A percentile compares a stretch with the other conserved stretches of the same genome.
Conservation (phyloP, 2,113 vertebrate species). For the Tichodroma muraria region DNA sequence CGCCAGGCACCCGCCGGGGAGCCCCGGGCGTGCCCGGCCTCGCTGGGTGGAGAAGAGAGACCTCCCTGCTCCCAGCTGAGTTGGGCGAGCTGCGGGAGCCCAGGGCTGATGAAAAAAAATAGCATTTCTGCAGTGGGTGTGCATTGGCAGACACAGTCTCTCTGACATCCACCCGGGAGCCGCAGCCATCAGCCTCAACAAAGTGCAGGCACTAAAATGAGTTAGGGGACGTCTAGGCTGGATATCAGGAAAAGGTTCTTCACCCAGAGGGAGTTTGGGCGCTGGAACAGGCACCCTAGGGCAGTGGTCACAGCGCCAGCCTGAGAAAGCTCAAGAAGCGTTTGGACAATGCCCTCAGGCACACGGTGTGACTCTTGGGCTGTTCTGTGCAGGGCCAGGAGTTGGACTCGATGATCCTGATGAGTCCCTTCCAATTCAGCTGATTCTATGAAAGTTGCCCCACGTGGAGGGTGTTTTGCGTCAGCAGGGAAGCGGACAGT, state of each 20-base stretch:
- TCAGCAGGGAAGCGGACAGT: not conserved
- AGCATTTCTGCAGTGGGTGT: rapidly evolving
- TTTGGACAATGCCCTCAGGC: not conserved
- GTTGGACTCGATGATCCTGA: no score
- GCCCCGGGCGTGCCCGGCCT: rapidly evolving
- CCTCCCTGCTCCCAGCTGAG: not conserved
- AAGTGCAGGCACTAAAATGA: not conserved
- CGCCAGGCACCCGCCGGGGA: rapidly evolving
- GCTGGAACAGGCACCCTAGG: not conserved
- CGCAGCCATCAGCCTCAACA: not conserved
- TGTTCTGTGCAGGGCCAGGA: not conserved
- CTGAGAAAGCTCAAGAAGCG: not conserved
- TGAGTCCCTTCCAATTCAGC: not conserved
- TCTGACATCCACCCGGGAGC: rapidly evolving
- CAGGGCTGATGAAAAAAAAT: not conserved
- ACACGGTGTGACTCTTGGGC: not conserved
- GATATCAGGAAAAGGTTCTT: not conserved
- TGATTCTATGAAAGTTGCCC: not conserved
- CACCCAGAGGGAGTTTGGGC: not conserved
- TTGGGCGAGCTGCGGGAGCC: rapidly evolving
- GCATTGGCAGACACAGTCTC: not conserved
- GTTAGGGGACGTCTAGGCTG: not conserved
- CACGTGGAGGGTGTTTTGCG: not conserved
- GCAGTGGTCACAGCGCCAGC: not conserved
- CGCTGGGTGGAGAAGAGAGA: not conserved